Evolutionary conservation across 2,113 vertebrate species (phyloP), one percentile per base, ranked within the genome.

Genomic region (Amazona vittata): DNA sequence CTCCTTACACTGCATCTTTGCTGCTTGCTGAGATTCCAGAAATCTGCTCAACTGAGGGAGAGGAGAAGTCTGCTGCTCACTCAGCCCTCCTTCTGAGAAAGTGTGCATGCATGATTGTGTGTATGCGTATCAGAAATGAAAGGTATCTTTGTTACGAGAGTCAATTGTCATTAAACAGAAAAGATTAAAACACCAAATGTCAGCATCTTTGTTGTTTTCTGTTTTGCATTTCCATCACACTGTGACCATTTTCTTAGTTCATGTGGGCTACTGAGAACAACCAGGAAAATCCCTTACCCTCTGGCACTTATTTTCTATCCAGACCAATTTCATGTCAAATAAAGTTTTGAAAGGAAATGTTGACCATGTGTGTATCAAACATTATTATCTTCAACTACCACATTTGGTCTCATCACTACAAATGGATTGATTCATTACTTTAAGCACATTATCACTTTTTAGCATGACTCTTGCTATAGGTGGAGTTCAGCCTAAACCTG

Each of bases 141-240:
- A 92, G 73, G 80, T 93, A 86, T 88, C 77, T 52, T 82, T 3
- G 6, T 76, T 47, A 68, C 35, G 47, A 15, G 65, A 90, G 80
- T 76, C 78, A 93, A 71, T 47, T 22, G 69, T n/a, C 87, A 83
- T 74, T 53, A 73, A 88, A 64, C 70, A 83, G 93, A 96, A 91
- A 59, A 69, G 85, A 63, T 22, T 73, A 77, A 67, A 49, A 65
- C 41, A 85, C 52, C 77, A 90, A 93, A 94, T 39, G 65, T 86
- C 89, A 83, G 63, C 50, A 17, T 37, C 95, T 96, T 91, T 47
- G 18, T 65, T 86, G 80, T 86, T 70, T 94, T 77, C 79, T 94
- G 90, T 94, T 96, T 46, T 84, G 43, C 77, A 90, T 69, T 97
- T 97, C 95, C 71, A 97, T 96, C 95, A 96, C 94, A 98, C 96